Evolutionary conservation across 2,888 invertebrate genomes (phyloP), one percentile per base, ranked within the genome.

Genomic region (Acrocera orbiculus): DNA sequence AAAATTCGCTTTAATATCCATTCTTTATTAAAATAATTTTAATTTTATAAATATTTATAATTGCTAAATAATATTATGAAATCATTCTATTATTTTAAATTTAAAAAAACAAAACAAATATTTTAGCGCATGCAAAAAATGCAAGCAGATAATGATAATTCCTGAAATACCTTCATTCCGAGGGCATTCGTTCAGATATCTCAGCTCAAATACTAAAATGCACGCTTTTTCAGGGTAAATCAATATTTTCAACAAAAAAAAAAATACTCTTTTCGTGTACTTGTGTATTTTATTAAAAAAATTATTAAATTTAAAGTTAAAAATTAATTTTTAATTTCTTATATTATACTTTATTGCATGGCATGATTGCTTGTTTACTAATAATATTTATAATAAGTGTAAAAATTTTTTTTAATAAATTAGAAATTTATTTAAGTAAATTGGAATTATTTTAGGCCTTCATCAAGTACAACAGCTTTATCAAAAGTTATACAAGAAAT

Each of bases 101-200:
- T 24, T 14, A 20, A 20, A 30, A n/a, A 13, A 28, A 13, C 16
- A 14, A n/a, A 13, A 27, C 13, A 31, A 36, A 40, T 40, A 42
- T 44, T 45, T 43, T 51, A 58, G 58, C 52, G 56, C 58, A 55
- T 58, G 56, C 50, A 56, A 55, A 51, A 56, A 48, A 55, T 56
- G 55, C 49, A 53, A 50, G 49, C 51, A 49, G 52, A 55, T 51
- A 49, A 49, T 52, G 48, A 52, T 53, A 52, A 50, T 57, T 47
- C 52, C 53, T 51, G 56, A 56, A 51, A 59, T 58, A 45, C 59
- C 58, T 41, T 49, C 56, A 47, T 58, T 53, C 50, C 48, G 53
- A 48, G 56, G 58, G 52, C 52, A 53, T 53, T 56, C 56, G 44
- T 51, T 54, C 49, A 52, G 49, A 52, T 48, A 50, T 50, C 51